Evolutionary conservation across 64 coral and sea anemone species (phyloP).

Genomic region (Exaiptasia diaphana): DNA sequence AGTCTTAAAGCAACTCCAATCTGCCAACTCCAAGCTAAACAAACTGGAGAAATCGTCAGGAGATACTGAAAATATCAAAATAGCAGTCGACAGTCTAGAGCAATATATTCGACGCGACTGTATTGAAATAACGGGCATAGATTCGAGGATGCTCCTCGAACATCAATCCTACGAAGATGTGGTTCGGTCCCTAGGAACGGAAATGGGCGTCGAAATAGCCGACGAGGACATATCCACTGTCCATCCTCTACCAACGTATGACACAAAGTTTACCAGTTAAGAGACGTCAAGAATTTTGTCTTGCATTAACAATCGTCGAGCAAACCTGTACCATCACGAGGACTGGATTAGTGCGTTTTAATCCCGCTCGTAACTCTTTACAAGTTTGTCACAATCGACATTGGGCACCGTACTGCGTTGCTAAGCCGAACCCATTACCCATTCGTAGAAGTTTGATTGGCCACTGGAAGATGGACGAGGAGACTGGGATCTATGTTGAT

Average conservation of each 20-base stretch:
- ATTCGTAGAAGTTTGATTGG: constrained; percentile 8
- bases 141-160: constrained; percentile 19
- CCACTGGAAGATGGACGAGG: constrained; percentile 69
- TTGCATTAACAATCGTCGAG: constrained; percentile 6
- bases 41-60: constrained; percentile 13
- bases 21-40: constrained; percentile 17
- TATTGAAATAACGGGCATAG: constrained; percentile 50
- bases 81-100: constrained; percentile 30
- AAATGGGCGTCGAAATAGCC: constrained; percentile 43
- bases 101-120: constrained; percentile 37
- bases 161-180: constrained; percentile 36
- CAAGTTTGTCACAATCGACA: constrained; percentile 2
- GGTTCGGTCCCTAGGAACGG: constrained; percentile 34
- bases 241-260: constrained; percentile 36
- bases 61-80: constrained; percentile 1
- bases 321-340: constrained; percentile 22
- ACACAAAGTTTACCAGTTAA: too few relatives aligned
- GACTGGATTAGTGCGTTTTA: constrained; percentile 7
- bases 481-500: constrained; percentile 45
- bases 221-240: constrained; percentile 46
- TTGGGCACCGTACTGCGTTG: not conserved
- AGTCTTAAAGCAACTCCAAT: constrained; percentile 44
- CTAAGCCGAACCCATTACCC: not conserved
- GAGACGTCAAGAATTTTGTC: too few relatives aligned
- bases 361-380: not conserved